A percentile compares a stretch with the other conserved stretches of the same genome.
These are phyloP conservation scores for Opisthocomus hoazin DNA, from an alignment of 2,113 vertebrate genomes.

Conservation along the genomic window DNA sequence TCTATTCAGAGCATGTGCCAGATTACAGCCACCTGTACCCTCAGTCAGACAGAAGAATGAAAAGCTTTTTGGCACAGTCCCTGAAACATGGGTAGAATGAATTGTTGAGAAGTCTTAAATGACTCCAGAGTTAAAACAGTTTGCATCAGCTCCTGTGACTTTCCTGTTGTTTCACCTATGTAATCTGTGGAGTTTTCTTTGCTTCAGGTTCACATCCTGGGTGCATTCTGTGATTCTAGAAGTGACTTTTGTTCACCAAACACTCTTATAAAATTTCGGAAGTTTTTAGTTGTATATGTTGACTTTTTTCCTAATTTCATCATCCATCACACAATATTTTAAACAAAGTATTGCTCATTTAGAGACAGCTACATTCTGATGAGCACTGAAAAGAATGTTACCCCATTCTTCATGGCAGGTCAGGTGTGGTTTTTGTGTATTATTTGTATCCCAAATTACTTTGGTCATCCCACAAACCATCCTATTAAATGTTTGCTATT, in stretches of 20 bases:
- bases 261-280: background rate
- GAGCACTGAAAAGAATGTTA: background rate
- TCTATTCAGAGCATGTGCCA: background rate
- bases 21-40: background rate
- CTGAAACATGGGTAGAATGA: background rate
- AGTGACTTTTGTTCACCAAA: background rate
- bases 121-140: background rate
- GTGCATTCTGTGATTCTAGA: background rate
- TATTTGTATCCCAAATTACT: background rate
- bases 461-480: background rate
- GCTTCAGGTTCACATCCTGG: background rate
- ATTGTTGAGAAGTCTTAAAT: background rate
- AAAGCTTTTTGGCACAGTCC: background rate
- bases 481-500: background rate
- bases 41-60: background rate
- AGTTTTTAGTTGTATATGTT: background rate
- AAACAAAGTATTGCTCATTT: background rate
- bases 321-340: background rate
- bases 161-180: background rate
- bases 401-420: background rate
- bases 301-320: background rate
- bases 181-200: background rate
- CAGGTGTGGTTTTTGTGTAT: rapidly evolving
- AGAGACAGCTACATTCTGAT: background rate
- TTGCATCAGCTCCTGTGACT: background rate